Evolutionary conservation across 2,113 vertebrate species (phyloP).

Genomic region (Ammodramus savannarum): DNA sequence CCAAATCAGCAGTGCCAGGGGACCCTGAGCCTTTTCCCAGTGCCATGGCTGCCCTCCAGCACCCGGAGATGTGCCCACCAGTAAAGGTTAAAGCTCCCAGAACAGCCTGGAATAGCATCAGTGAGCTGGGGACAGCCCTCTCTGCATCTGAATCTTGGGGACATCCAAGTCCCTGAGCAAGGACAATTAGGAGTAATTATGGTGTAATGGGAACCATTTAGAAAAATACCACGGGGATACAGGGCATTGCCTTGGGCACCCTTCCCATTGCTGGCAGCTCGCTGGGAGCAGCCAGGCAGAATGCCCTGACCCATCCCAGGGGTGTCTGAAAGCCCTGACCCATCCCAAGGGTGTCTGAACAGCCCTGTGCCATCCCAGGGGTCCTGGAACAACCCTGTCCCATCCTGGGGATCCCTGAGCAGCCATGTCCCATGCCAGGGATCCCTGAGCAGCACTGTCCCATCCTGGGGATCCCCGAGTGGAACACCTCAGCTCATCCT

Average conservation of each 20-base stretch:
- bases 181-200: not conserved
- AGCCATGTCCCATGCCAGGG: accelerated
- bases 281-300: not conserved
- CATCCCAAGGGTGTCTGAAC: not conserved
- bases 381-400: accelerated
- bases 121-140: not conserved
- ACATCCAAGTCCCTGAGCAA: not conserved
- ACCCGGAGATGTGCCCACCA: accelerated
- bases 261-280: not conserved
- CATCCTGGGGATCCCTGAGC: not conserved
- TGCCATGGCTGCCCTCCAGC: not conserved
- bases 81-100: not conserved
- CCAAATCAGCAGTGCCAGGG: not conserved
- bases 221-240: accelerated
- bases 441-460: too few relatives aligned
- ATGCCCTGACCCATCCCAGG: accelerated
- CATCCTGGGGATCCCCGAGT: not conserved
- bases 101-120: not conserved
- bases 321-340: not conserved
- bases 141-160: accelerated
- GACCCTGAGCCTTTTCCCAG: not conserved
- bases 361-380: accelerated
- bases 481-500: too few relatives aligned
- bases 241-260: not conserved
- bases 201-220: accelerated